Evolutionary conservation across 2,113 vertebrate genomes (phyloP).

Genomic region (Halcyon senegalensis): DNA sequence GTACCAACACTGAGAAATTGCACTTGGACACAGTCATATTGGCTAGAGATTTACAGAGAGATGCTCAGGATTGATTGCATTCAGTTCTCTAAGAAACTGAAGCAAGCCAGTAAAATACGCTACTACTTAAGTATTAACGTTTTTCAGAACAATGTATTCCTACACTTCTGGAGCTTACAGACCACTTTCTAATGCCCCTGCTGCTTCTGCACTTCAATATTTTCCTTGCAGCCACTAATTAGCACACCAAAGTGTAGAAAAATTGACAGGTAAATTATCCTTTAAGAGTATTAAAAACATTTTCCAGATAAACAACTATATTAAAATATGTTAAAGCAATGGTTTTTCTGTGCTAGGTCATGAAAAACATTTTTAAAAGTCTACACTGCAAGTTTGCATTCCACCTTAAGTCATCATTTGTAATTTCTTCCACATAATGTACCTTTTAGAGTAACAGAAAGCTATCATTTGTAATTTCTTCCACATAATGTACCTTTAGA

Average conservation of each 20-base stretch:
- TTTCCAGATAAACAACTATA: constrained; percentile 66
- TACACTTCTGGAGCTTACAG: background rate
- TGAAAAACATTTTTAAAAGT: constrained; percentile 59
- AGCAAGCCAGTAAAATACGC: background rate
- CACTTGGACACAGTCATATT: background rate
- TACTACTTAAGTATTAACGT: background rate
- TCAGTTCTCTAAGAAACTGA: background rate
- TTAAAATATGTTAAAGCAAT: constrained; percentile 55
- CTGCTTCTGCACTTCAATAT: constrained; percentile 58
- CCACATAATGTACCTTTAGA: background rate
- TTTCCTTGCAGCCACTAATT: constrained; percentile 76
- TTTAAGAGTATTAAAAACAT: constrained; percentile 72
- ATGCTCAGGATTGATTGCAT: rapidly evolving
- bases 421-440: background rate
- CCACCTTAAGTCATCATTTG: constrained; percentile 37
- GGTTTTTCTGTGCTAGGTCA: constrained; percentile 37
- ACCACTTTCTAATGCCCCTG: background rate
- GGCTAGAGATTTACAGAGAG: background rate
- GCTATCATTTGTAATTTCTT: background rate
- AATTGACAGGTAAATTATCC: constrained; percentile 77
- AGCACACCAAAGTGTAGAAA: constrained; percentile 64
- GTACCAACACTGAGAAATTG: background rate
- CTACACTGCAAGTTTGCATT: constrained; percentile 44
- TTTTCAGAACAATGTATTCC: constrained; percentile 5
- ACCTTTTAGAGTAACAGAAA: constrained; percentile 10